Percentiles rank a stretch among this genome's conserved stretches.
Conservation (phyloP, 2,797 vertebrate species). For the Chanos chanos region DNA sequence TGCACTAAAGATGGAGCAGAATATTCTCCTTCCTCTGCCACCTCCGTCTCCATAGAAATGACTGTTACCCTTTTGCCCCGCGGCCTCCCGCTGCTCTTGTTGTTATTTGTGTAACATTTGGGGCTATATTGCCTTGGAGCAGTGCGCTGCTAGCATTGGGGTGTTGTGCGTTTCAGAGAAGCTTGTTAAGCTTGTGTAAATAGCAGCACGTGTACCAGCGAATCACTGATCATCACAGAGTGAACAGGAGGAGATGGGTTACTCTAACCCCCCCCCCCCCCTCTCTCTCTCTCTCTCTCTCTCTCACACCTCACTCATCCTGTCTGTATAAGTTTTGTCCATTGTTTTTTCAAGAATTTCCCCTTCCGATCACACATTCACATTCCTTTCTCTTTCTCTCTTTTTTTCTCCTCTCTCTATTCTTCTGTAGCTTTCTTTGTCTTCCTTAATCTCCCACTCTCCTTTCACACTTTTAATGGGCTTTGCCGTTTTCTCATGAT, state of each 20-base stretch:
- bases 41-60: constrained; percentile 31
- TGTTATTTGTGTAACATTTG: constrained; percentile 18
- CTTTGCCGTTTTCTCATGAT: too few species aligned
- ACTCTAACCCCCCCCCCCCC: constrained; percentile 19
- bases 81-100: constrained; percentile 19
- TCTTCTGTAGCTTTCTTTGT: background rate
- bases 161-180: background rate
- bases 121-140: background rate
- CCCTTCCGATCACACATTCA: background rate
- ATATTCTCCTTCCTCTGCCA: background rate
- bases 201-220: background rate
- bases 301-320: background rate
- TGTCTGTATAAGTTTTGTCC: background rate
- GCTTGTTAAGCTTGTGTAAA: constrained; percentile 20
- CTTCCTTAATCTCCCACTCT: background rate
- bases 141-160: background rate
- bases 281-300: background rate
- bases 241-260: constrained; percentile 31
- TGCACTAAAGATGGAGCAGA: background rate
- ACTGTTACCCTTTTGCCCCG: background rate
- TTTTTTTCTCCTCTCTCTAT: background rate
- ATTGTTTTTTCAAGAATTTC: background rate
- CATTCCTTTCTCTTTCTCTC: background rate
- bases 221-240: too few species aligned
- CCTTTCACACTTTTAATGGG: background rate